phyloP scores from a whole-genome alignment of 53 echinoderm and acorn worm genomes.

The Patiria pectinifera region DNA sequence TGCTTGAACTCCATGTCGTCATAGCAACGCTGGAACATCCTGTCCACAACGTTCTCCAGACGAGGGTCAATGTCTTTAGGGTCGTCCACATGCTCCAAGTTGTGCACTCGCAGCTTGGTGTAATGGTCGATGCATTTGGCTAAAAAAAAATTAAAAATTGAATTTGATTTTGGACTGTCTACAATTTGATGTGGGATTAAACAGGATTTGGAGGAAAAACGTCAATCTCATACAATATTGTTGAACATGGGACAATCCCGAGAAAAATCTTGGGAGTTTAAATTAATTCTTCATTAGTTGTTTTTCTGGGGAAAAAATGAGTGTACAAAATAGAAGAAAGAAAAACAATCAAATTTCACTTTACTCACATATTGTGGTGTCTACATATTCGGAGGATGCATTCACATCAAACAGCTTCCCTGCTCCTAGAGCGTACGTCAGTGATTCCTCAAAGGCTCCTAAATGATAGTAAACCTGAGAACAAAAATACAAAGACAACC shows the following conservation, averaged over 20 bases:
- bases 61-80: constrained; percentile 79
- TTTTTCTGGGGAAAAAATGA: background rate
- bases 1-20: constrained; percentile 89
- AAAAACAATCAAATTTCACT: background rate
- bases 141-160: constrained; percentile 9
- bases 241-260: too few species aligned
- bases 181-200: too few species aligned
- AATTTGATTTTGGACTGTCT: too few species aligned
- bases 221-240: too few species aligned
- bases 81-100: constrained; percentile 87
- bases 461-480: constrained; percentile 92
- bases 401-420: constrained; percentile 91
- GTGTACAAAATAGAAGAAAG: background rate
- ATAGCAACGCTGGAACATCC: constrained; percentile 98
- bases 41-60: constrained; percentile 82
- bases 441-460: constrained; percentile 96
- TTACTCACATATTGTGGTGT: constrained; percentile 89
- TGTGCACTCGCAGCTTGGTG: constrained; percentile 86
- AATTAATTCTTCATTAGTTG: too few species aligned
- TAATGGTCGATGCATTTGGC: constrained; percentile 96
- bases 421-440: constrained; percentile 95
- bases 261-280: too few species aligned
- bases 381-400: constrained; percentile 84
- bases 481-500: background rate
- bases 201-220: too few species aligned